Conservation (phyloP, 2,888 invertebrate genomes). For the Glaucopsyche alexis region DNA sequence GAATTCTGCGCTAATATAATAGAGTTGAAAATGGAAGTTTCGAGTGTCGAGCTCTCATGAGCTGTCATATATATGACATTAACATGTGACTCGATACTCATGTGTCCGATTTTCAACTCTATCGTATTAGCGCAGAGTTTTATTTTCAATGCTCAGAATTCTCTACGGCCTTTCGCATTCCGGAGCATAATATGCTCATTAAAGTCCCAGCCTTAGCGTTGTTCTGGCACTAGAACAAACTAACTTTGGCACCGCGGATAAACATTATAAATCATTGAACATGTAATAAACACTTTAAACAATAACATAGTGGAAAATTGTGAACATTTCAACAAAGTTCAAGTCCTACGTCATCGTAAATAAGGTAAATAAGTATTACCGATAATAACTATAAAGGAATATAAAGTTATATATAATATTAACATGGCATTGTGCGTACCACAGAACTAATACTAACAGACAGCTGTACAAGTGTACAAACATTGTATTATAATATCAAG, state of each 20-base stretch:
- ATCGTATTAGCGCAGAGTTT: too few species aligned
- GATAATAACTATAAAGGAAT: neutral
- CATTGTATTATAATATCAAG: neutral
- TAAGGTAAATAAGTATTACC: neutral
- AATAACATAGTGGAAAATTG: constrained; percentile 5
- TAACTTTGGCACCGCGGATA: neutral
- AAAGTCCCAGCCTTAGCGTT: neutral
- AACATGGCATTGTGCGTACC: constrained; percentile 27
- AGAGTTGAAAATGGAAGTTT: too few species aligned
- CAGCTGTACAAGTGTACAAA: constrained; percentile 23
- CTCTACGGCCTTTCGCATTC: too few species aligned
- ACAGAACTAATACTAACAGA: constrained; percentile 2
- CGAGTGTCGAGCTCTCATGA: too few species aligned
- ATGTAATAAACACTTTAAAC: constrained; percentile 10
- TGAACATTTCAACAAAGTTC: neutral
- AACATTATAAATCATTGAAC: neutral
- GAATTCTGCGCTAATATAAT: too few species aligned
- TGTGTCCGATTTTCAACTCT: too few species aligned
- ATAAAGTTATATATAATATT: constrained; percentile 5
- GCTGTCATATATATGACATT: too few species aligned
- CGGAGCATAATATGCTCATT: too few species aligned
- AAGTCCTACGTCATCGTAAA: constrained; percentile 12
- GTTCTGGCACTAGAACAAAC: neutral
- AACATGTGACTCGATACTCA: too few species aligned
- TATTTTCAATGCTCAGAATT: too few species aligned